Base-by-base conservation (phyloP, 2,888 invertebrate genomes). In the Pammene aurita region DNA sequence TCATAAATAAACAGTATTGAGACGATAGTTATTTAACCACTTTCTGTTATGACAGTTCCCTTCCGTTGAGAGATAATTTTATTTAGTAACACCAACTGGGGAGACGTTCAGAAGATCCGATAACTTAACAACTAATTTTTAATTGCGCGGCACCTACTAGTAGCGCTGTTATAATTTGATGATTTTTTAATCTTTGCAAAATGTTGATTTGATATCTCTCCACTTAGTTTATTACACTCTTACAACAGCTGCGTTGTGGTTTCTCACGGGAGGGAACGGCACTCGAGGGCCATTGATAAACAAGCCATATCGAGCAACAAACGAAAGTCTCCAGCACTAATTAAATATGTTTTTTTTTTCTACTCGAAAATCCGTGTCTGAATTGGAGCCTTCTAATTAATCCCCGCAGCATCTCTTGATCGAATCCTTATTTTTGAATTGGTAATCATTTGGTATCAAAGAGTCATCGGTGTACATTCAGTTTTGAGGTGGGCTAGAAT, bases 381-480 rank as follows among this genome's bases (percentile, higher is more conserved):
- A 79, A 80, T 77, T 79, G 72, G 81, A 80, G 82, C 76, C 84
- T 88, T 89, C 90, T 91, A 90, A 90, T 90, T 90, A 90, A 84
- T 63, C 72, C 67, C 55, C 62, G 58, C 65, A 81, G 80, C 82
- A 75, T 77, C 76, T 78, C 81, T 81, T 79, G 80, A 82, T 84
- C 85, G 82, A 77, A 80, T 78, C 72, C 80, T 76, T 72, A 74
- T 80, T 85, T 90, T 84, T 89, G 90, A 90, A 91, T 90, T 91
- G 89, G 89, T 89, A 90, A 91, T 90, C 84, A 88, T 82, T 84
- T 80, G 80, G 80, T 83, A 82, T 89, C 90, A 90, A 90, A 90
- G 91, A 87, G 81, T 84, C 81, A 76, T 80, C 82, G 75, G 79
- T 60, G 63, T 65, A 66, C 81, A 81, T 77, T 78, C 81, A 76